Conservation (phyloP, 2,888 invertebrate genomes). For the Metacarcinus magister region DNA sequence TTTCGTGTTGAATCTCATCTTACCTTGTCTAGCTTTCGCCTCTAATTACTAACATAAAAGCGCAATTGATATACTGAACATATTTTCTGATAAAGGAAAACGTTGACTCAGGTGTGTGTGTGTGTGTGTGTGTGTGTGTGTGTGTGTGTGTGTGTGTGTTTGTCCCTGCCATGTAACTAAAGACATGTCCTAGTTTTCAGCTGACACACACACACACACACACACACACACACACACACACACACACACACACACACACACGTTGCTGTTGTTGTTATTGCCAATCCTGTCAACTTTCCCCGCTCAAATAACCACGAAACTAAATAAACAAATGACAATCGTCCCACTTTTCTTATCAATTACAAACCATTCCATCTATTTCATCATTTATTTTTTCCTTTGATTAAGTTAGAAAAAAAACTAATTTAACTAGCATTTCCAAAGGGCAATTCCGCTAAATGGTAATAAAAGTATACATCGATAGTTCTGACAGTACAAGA, state of each 20-base stretch:
- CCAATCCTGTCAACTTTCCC: neutral
- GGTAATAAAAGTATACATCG: neutral
- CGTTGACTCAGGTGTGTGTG: neutral
- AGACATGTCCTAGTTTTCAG: conserved; percentile 14
- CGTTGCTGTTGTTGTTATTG: neutral
- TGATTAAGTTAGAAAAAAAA: neutral
- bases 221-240: conserved; percentile 47
- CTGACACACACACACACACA: neutral
- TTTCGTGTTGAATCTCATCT: no score
- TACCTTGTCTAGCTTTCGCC: no score
- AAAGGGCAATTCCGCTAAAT: neutral
- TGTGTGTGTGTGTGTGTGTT: conserved; percentile 34
- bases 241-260: conserved; percentile 19
- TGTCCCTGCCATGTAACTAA: neutral
- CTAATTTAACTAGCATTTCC: neutral
- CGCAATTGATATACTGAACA: no score
- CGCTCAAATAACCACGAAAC: neutral
- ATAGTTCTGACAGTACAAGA: neutral
- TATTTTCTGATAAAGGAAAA: neutral
- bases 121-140: conserved; percentile 15
- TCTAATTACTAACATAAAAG: no score
- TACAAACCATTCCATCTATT: neutral
- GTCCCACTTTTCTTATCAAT: neutral
- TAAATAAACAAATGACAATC: neutral
- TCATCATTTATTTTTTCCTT: neutral